Evolutionary conservation across 2,797 vertebrate species (phyloP).

Genomic region (Loriculus beryllinus): DNA sequence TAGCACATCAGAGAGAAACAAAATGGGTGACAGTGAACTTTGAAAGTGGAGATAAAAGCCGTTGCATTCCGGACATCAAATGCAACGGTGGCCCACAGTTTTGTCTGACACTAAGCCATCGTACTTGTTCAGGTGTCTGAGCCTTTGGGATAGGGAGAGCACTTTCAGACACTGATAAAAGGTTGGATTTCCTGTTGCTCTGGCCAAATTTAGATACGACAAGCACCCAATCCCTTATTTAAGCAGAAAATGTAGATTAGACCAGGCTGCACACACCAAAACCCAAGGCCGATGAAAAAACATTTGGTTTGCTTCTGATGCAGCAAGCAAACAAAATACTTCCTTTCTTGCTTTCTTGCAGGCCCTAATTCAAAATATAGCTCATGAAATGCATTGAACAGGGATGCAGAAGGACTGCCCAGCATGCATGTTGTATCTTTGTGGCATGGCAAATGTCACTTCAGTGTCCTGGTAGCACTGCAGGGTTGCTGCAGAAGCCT

Average conservation of each 20-base stretch:
- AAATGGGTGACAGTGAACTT: background rate
- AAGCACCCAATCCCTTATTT: background rate
- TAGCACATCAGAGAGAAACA: conserved; percentile 11
- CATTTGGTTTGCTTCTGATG: background rate
- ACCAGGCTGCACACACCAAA: background rate
- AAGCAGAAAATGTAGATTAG: background rate
- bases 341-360: background rate
- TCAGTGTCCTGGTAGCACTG: background rate
- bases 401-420: background rate
- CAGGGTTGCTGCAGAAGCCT: background rate
- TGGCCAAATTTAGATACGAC: background rate
- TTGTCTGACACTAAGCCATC: background rate
- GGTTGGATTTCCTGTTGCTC: background rate
- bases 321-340: background rate
- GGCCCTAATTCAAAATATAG: background rate
- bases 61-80: background rate
- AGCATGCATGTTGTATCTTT: background rate
- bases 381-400: background rate
- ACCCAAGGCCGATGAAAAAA: background rate
- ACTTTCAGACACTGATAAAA: background rate
- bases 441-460: background rate
- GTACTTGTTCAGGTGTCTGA: background rate
- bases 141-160: background rate
- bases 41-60: background rate
- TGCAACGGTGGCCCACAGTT: background rate